These are phyloP conservation scores for Cryptosula pallasiana DNA, from an alignment of 2,888 invertebrate genomes.

Conservation along the genomic window DNA sequence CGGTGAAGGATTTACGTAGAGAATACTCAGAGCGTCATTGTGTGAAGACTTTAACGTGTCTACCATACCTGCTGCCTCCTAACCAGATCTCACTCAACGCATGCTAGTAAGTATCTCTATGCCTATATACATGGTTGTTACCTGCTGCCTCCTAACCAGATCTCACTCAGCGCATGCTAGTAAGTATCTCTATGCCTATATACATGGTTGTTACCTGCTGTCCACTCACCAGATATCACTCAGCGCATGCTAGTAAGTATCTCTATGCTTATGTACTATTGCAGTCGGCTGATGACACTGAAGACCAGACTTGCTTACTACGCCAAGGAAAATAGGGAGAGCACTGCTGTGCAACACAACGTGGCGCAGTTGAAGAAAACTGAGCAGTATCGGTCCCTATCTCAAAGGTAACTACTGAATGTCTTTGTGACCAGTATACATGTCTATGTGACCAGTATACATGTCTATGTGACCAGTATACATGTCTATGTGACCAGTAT, in stretches of 20 bases:
- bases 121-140: too few relatives aligned
- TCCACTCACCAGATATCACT: slow-evolving; percentile 1
- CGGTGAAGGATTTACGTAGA: too few relatives aligned
- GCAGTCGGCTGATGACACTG: background rate
- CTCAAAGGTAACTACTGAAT: background rate
- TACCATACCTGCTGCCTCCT: slow-evolving; percentile 11
- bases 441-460: too few relatives aligned
- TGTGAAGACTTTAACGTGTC: too few relatives aligned
- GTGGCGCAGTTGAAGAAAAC: background rate
- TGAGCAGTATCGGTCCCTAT: background rate
- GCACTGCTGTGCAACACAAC: background rate
- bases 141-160: slow-evolving; percentile 15
- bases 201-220: too few relatives aligned
- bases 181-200: slow-evolving; percentile 4
- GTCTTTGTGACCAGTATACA: too few relatives aligned
- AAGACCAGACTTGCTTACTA: background rate
- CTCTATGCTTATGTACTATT: too few relatives aligned
- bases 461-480: too few relatives aligned
- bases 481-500: too few relatives aligned
- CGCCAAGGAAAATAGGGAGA: background rate
- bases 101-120: slow-evolving; percentile 10
- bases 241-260: slow-evolving; percentile 11
- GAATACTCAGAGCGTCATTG: too few relatives aligned
- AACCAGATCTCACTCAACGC: slow-evolving; percentile 14
- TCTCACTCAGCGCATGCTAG: slow-evolving; percentile 4